Evolutionary conservation across 2,888 invertebrate species (phyloP), one percentile per base, ranked within the genome.

Genomic region (Azorinus chamasolen): DNA sequence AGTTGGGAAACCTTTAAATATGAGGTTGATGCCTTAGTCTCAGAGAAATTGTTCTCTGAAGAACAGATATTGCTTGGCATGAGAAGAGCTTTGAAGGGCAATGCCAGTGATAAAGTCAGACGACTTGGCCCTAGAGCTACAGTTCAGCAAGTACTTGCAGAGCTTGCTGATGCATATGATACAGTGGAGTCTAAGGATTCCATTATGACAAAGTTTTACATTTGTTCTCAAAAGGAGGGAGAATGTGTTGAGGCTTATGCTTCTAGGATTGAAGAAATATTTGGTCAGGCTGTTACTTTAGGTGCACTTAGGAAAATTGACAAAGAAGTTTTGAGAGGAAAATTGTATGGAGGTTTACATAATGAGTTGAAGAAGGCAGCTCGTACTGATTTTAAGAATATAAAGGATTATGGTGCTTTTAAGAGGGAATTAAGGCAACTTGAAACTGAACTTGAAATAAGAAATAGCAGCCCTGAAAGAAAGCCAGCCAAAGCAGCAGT

Each of bases 341-440:
- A 46, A 16, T 50, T 68, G 3, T 57, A 46, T 32, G 37, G 46
- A 63, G 75, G 75, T 20, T 39, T 75, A 14, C 43, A 27, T 5
- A 24, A 18, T 18, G 54, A 54, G 10, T 5, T 75, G 0, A 75
- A 59, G 25, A 45, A 69, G 48, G 25, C 75, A 18, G 27, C 45
- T 12, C 54, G 54, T 32, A 58, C n/a, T n/a, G n/a, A 74, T 18
- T 63, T 37, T 50, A 69, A 74, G 12, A 57, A 20, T 0, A 39
- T 59, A 8, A 1, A n/a, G 1, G 64, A 74, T n/a, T 69, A 69
- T 39, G 74, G 69, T n/a, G 39, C 22, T 41, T 68, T 74, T 32
- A 74, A 74, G 41, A 45, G 46, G 5, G 59, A 73, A 66, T 10
- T 73, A 16, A 25, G 63, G 27, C 61, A 64, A 25, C 46, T 72